Percentiles rank a stretch among this genome's conserved stretches.
Conservation (phyloP, 2,113 vertebrate species). For the Cercocebus atys region DNA sequence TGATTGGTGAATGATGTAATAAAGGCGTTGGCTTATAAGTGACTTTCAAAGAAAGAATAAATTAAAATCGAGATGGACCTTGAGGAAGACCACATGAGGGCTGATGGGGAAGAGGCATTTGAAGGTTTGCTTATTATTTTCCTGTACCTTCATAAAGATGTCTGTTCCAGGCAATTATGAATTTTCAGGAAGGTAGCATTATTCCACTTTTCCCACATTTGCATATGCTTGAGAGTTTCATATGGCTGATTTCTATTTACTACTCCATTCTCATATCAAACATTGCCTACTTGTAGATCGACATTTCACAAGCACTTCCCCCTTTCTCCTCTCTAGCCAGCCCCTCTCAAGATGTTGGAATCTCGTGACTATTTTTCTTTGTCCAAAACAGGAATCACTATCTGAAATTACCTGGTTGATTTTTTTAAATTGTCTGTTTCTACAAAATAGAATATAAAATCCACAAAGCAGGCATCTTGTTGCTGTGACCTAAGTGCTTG, state of each 20-base stretch:
- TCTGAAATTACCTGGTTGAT: background rate
- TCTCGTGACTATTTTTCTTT: background rate
- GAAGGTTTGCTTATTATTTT: background rate
- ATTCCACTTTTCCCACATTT: background rate
- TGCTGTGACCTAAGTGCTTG: background rate
- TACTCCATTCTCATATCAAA: background rate
- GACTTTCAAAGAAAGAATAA: background rate
- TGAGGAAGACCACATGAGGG: background rate
- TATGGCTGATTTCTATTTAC: background rate
- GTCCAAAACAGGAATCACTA: background rate
- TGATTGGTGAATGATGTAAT: background rate
- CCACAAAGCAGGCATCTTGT: background rate
- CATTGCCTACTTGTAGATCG: no score
- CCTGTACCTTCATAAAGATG: background rate
- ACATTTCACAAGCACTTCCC: accelerated
- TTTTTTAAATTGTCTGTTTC: background rate
- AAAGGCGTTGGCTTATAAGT: background rate
- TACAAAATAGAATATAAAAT: background rate
- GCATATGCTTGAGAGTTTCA: background rate
- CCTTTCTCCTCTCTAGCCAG: no score
- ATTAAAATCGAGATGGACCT: background rate
- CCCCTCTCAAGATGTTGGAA: background rate
- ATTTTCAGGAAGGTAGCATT: background rate
- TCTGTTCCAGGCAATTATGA: background rate
- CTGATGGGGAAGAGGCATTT: background rate